Evolutionary conservation across 2,113 vertebrate species (phyloP), one percentile per base, ranked within the genome.

Genomic region (Percina caprodes): DNA sequence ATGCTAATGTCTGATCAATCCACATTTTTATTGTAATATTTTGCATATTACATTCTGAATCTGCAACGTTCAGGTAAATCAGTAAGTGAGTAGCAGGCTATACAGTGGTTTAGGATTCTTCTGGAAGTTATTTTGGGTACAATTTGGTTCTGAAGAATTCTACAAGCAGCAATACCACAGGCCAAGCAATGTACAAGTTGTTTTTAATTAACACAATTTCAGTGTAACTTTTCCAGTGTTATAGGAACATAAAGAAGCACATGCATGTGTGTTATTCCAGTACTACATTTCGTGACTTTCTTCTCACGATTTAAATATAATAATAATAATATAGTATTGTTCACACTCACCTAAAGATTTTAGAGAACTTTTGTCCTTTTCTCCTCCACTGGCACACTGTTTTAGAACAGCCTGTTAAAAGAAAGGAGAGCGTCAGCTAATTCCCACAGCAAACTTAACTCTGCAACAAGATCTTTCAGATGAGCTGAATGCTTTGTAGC

Each of bases 351-450:
- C 92, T 92, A 86, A 61, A 75, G 85, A 79, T 59, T 77, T 91
- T 23, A 77, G 90, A 82, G 77, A 62, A 74, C 67, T 66, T 74
- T 74, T 84, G 54, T 90, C 80, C 73, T 87, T 52, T 51, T 87
- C 67, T 80, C 58, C 85, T 82, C 82, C 84, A 61, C 81, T 86
- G 49, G 87, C 83, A 70, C 49, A 55, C 74, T 84, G 83, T 85
- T 91, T 93, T 46, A 92, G 86, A 90, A 90, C 84, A 83, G 93
- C 94, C 95, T 96, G 84, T 80, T 66, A 61, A 79, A 88, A 79
- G 1, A 77, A 80, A 66, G 62, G 21, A 87, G 18, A 69, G 52
- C 18, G n/a, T 88, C 46, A 85, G 49, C 56, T 74, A 74, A 72
- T 71, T 67, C 15, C 46, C 39, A 75, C 4, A 39, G 62, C 48